Conservation (phyloP, 2,113 vertebrate genomes). For the Illadopsis cleaveri region DNA sequence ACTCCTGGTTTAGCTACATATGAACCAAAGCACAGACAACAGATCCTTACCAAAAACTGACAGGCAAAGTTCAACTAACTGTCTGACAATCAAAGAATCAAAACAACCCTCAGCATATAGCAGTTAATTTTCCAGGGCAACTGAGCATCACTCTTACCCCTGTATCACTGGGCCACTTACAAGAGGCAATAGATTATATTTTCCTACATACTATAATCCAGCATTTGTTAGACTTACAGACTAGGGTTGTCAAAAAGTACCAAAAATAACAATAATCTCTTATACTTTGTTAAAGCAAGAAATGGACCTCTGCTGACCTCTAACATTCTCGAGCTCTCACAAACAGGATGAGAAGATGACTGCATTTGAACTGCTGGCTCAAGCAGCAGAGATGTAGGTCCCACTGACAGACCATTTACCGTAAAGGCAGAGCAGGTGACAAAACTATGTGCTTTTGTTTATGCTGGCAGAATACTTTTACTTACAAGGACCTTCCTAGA, state of each 20-base stretch:
- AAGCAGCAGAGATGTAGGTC: neutral
- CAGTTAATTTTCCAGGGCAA: neutral
- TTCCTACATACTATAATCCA: neutral
- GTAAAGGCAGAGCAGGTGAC: constrained; percentile 29
- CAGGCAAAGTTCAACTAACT: neutral
- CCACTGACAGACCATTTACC: neutral
- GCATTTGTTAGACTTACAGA: neutral
- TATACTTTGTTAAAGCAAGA: neutral
- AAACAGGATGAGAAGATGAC: neutral
- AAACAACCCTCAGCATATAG: neutral
- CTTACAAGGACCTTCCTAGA: constrained; percentile 39
- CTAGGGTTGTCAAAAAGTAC: neutral
- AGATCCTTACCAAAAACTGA: neutral
- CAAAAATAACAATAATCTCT: neutral
- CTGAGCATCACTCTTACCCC: neutral
- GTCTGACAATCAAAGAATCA: neutral
- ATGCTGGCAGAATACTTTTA: constrained; percentile 23
- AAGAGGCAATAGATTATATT: neutral
- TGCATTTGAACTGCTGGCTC: neutral
- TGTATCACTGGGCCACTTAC: neutral
- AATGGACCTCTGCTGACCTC: neutral
- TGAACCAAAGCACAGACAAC: neutral
- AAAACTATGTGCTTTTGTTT: constrained; percentile 35
- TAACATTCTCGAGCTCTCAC: neutral
- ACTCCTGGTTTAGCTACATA: neutral